Percentiles rank a stretch among this genome's conserved stretches.
Conservation (phyloP, 2,888 invertebrate genomes). For the Cephus pygmeus region DNA sequence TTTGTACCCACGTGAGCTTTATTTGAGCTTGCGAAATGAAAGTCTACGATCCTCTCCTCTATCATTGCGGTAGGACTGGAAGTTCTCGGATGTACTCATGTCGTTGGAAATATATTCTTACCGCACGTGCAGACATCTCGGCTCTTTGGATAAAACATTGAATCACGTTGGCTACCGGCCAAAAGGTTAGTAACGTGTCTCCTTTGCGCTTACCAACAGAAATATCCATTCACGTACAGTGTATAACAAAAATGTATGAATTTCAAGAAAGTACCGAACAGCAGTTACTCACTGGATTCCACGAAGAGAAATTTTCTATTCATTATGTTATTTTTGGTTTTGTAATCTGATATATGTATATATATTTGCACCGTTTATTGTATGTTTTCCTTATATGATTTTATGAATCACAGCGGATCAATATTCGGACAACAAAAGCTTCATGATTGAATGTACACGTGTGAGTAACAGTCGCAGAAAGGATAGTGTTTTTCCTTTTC, state of each 20-base stretch:
- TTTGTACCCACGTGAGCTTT: not conserved
- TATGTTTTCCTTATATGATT: not conserved
- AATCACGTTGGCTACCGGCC: conserved; percentile 48
- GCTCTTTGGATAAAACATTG: conserved; percentile 37
- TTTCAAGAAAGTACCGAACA: not conserved
- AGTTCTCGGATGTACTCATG: not conserved
- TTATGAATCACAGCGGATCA: not conserved
- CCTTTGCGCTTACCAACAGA: conserved; percentile 34
- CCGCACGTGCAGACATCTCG: not conserved
- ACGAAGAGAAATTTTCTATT: not conserved
- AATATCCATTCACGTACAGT: conserved; percentile 39
- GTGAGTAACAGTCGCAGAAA: not conserved
- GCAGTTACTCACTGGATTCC: not conserved
- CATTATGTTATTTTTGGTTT: not conserved
- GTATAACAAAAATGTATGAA: not conserved
- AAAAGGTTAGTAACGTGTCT: conserved; percentile 34
- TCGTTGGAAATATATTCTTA: not conserved
- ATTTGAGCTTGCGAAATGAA: not conserved
- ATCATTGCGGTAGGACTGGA: not conserved
- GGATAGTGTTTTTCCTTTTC: not conserved
- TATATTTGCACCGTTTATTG: not conserved
- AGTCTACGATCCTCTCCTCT: not conserved
- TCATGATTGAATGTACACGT: not conserved
- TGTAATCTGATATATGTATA: not conserved
- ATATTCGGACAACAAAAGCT: not conserved